Evolutionary conservation across 2,113 vertebrate species (phyloP).

Genomic region (Dasyornis broadbenti): DNA sequence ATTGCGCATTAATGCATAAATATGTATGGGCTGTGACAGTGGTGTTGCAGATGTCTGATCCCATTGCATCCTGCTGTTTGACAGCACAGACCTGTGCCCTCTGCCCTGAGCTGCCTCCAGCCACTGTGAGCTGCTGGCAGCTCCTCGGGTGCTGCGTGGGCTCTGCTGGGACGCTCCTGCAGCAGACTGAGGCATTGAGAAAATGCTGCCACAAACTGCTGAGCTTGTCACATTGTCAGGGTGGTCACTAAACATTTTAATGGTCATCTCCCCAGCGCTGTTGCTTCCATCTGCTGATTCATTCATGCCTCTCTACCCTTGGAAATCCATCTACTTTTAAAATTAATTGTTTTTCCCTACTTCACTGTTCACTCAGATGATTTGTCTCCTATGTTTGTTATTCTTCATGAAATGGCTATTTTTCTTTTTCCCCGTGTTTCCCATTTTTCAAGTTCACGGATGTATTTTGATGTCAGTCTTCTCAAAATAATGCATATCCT

Average conservation of each 20-base stretch:
- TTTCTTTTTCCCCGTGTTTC: neutral
- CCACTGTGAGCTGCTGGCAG: neutral
- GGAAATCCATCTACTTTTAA: neutral
- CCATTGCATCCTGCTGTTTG: neutral
- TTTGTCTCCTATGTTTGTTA: neutral
- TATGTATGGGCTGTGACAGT: neutral
- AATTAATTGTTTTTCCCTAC: neutral
- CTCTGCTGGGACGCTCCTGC: neutral
- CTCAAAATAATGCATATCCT: neutral
- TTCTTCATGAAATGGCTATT: neutral
- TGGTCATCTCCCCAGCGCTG: neutral
- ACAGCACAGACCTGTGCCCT: neutral
- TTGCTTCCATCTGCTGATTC: neutral
- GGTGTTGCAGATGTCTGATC: neutral
- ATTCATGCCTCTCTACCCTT: neutral
- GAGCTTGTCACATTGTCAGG: neutral
- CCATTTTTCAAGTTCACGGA: neutral
- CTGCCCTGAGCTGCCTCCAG: neutral
- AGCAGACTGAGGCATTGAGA: neutral
- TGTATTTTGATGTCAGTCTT: neutral
- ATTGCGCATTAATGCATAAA: neutral
- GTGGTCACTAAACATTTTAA: neutral
- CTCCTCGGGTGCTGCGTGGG: rapidly evolving
- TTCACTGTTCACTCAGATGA: neutral
- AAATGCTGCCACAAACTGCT: neutral